Base-by-base conservation (phyloP, 2,113 vertebrate genomes). In the Sminthopsis crassicaudata region DNA sequence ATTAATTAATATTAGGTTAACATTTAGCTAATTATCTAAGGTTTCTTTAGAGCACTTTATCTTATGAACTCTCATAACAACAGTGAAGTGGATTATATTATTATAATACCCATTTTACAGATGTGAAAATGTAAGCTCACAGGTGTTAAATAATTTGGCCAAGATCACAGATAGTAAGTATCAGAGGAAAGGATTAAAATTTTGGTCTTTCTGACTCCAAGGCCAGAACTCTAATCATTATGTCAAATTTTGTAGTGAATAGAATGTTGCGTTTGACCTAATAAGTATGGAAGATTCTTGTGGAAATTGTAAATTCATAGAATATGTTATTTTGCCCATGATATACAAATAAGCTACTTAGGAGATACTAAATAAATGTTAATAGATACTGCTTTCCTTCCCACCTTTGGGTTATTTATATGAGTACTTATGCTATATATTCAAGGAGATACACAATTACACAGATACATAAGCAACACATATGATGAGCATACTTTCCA, bases 271-370 rank as follows among this genome's bases (percentile, higher is more conserved):
- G 92, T 76, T 96, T 90, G 91, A 19, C 57, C 30, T 46, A 88
- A 42, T 91, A 93, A 93, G 53, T 88, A 91, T 89, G 48, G 54
- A 92, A 92, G 92, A 92, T 90, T 91, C 93, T 50, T 95, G 36
- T 94, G n/a, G 91, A 89, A 94, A 95, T 55, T 92, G 88, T 30
- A 52, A 84, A 91, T 94, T 46, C 76, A 0, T 93, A 60, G 55
- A 89, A 57, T 46, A 46, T 92, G 36, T 89, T 76, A 88, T 84
- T 60, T 89, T 60, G 23, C 42, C 36, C 0, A 36, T 26, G 8
- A 91, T 36, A 48, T 53, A 57, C 89, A 76, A 76, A 76, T 76
- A 16, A n/a, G 30, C 14, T 91, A 84, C 60, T 53, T 94, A 51
- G 19, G 92, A 54, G 19, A 2, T 53, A 6, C 22, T 92, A 96